Percentiles rank a stretch among this genome's conserved stretches.
Evolutionary conservation across 2,888 invertebrate genomes (phyloP).

Genomic region (Galerucella pusilla): DNA sequence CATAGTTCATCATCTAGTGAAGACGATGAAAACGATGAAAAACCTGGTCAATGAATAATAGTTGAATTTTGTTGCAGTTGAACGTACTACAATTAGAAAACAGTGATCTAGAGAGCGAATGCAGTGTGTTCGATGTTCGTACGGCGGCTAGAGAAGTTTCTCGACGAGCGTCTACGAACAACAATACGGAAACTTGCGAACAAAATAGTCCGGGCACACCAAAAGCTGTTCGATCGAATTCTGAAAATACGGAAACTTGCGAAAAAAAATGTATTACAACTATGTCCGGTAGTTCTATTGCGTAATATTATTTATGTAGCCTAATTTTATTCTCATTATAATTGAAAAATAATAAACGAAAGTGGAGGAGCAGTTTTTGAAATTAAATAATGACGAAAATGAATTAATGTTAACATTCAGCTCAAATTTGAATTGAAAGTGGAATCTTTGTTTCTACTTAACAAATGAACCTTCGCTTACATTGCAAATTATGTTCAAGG

Average conservation of each 20-base stretch:
- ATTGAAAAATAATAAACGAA: neutral
- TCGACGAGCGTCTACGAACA: constrained; percentile 68
- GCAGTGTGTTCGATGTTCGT: constrained; percentile 71
- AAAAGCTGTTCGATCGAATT: constrained; percentile 67
- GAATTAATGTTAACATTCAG: too few relatives aligned
- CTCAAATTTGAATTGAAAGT: too few relatives aligned
- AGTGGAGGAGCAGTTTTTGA: constrained; percentile 17
- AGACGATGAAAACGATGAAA: too few relatives aligned
- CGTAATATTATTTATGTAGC: constrained; percentile 63
- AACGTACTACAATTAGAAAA: constrained; percentile 69
- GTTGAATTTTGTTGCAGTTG: constrained; percentile 53
- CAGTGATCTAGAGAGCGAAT: constrained; percentile 73
- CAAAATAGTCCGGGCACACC: constrained; percentile 61
- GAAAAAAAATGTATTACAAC: constrained; percentile 70
- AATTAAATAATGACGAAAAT: neutral
- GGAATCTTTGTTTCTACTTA: too few relatives aligned
- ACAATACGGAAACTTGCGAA: constrained; percentile 55
- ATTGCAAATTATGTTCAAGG: too few relatives aligned
- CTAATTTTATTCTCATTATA: constrained; percentile 17
- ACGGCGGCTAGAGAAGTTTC: constrained; percentile 65
- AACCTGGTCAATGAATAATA: neutral
- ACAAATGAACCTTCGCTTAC: too few relatives aligned
- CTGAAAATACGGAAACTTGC: constrained; percentile 68
- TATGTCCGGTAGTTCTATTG: constrained; percentile 70
- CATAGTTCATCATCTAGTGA: too few relatives aligned